A percentile compares a stretch with the other conserved stretches of the same genome.
Evolutionary conservation across 2,797 vertebrate genomes (phyloP).

Genomic region (Simalia tracyae): DNA sequence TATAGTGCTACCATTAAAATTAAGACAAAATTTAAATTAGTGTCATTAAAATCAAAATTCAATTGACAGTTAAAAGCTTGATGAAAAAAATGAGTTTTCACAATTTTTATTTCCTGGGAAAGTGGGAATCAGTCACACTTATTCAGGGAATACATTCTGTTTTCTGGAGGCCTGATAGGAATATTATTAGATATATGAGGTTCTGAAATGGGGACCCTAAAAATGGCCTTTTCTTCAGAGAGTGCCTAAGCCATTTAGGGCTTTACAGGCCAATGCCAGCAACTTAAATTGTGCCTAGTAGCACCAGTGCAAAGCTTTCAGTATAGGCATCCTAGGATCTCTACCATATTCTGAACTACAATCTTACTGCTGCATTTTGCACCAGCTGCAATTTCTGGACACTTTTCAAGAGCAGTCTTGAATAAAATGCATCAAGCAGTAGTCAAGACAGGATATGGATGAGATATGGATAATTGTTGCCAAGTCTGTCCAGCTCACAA

Average conservation of each 20-base stretch:
- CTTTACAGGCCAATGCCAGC: neutral
- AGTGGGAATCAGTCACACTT: no score
- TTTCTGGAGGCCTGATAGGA: neutral
- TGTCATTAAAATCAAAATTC: no score
- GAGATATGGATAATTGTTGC: neutral
- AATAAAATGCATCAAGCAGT: neutral
- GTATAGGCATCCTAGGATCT: neutral
- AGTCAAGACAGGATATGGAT: neutral
- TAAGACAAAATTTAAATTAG: neutral
- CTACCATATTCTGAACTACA: neutral
- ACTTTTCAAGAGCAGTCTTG: neutral
- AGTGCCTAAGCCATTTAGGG: neutral
- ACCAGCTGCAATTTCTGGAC: neutral
- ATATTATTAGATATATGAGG: neutral
- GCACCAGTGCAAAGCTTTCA: neutral
- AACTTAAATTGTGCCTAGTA: neutral
- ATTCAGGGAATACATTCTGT: neutral
- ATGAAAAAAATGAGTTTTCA: no score
- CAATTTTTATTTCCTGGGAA: no score
- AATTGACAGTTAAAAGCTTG: no score
- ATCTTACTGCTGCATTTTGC: neutral
- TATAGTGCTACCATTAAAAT: neutral
- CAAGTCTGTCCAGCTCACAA: neutral
- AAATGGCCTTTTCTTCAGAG: neutral
- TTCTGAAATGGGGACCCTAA: neutral